Conservation (phyloP, 2,888 invertebrate genomes). For the Tromatobia lineatoria region DNA sequence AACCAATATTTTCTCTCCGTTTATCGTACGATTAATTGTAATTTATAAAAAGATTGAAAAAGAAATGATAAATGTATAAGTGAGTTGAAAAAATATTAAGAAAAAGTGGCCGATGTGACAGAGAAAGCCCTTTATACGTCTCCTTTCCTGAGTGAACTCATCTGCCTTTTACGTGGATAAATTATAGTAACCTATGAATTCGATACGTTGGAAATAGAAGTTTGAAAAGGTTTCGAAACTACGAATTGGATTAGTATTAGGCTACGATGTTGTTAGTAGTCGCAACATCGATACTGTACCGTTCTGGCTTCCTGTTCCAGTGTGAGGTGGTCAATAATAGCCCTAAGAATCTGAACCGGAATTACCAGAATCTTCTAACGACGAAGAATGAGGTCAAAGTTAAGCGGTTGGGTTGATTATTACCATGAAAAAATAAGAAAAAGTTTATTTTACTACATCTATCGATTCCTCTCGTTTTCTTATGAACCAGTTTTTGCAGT, state of each 20-base stretch:
- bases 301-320: constrained; percentile 1
- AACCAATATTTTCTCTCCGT: no score
- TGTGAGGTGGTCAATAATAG: neutral
- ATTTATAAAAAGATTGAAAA: no score
- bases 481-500: neutral
- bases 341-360: constrained; percentile 15
- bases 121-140: no score
- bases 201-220: constrained; percentile 41
- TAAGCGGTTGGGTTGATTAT: neutral
- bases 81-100: no score
- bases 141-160: neutral
- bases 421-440: neutral
- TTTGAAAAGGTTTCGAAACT: constrained; percentile 41
- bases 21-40: no score
- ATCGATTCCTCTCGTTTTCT: neutral
- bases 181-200: constrained; percentile 5
- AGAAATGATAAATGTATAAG: no score
- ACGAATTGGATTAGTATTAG: constrained; percentile 1
- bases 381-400: neutral
- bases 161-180: constrained; percentile 11
- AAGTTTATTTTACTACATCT: neutral
- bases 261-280: neutral
- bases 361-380: constrained; percentile 8
- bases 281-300: neutral
- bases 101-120: no score